These are phyloP conservation scores for Nasua narica DNA, from an alignment of 2,797 vertebrate species.

Conservation along the genomic window DNA sequence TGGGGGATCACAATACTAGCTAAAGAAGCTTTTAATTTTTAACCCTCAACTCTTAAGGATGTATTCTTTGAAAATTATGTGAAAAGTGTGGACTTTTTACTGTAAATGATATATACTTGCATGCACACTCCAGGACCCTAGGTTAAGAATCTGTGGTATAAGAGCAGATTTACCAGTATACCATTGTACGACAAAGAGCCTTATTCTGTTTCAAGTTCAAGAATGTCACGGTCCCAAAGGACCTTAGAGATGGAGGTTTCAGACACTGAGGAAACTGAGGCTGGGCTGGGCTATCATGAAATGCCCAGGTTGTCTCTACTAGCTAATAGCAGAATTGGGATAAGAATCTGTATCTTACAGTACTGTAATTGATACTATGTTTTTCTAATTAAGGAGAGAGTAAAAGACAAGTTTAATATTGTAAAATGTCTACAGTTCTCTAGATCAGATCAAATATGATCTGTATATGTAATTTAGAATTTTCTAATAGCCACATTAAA, in stretches of 20 bases:
- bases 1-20: background rate
- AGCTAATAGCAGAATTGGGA: background rate
- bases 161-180: background rate
- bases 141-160: background rate
- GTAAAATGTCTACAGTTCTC: background rate
- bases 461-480: background rate
- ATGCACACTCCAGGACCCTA: background rate
- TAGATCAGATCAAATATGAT: background rate
- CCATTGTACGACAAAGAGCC: background rate
- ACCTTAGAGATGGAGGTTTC: background rate
- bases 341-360: background rate
- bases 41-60: conserved; percentile 12
- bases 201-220: background rate
- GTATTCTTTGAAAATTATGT: background rate
- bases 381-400: background rate
- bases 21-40: background rate
- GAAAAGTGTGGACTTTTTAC: background rate
- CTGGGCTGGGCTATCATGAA: background rate
- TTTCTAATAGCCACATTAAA: conserved; percentile 16
- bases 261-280: background rate
- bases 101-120: background rate
- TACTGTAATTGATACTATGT: background rate
- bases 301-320: background rate
- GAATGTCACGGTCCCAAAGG: background rate
- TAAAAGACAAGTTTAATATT: background rate